Conservation (phyloP, 2,113 vertebrate species). For the Gambusia affinis region DNA sequence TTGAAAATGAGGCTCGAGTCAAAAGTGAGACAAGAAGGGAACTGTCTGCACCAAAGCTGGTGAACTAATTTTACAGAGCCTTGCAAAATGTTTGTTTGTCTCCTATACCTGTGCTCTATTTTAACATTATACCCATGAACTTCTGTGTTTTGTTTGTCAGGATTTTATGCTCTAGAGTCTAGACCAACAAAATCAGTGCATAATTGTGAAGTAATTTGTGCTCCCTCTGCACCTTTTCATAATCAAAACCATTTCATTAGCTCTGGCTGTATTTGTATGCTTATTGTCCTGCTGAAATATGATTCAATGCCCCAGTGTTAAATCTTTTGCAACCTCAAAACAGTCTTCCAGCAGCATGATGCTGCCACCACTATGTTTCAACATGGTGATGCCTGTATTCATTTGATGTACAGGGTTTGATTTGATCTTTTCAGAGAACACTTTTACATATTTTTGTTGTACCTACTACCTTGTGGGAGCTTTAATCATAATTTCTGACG, state of each 20-base stretch:
- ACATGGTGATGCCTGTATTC: not conserved
- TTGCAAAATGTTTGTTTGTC: not conserved
- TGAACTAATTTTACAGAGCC: slow-evolving; percentile 10
- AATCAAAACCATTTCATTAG: not conserved
- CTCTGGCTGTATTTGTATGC: no score
- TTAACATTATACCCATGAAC: not conserved
- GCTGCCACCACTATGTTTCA: not conserved
- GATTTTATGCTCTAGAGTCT: not conserved
- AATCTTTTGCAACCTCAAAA: no score
- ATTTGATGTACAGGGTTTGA: not conserved
- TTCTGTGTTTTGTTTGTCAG: not conserved
- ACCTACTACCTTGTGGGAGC: no score
- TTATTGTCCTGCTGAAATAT: no score
- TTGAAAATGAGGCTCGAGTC: slow-evolving; percentile 65
- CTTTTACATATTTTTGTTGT: not conserved
- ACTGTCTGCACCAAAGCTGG: slow-evolving; percentile 19
- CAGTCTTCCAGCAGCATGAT: not conserved
- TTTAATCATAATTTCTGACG: no score
- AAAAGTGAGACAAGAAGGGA: slow-evolving; percentile 56
- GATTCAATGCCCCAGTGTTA: no score
- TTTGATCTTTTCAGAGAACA: not conserved
- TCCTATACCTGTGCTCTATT: not conserved
- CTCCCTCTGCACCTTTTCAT: not conserved
- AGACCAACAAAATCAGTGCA: not conserved
- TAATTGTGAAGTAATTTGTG: not conserved